Percentiles rank a stretch among this genome's conserved stretches.
Evolutionary conservation across 2,888 invertebrate genomes (phyloP).

Genomic region (Agrochola litura): DNA sequence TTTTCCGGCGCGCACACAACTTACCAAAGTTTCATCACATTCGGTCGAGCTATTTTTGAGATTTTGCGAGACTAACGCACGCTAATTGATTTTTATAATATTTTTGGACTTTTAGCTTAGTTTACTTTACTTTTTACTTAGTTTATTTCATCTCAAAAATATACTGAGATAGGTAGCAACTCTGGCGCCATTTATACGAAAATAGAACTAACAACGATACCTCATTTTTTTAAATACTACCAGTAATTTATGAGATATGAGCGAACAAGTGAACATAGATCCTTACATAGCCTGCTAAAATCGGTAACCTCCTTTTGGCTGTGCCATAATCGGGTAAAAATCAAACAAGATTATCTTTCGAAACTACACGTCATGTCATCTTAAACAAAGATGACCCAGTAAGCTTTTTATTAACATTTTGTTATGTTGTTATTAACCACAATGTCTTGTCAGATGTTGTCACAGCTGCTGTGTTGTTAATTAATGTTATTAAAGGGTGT

Average conservation of each 20-base stretch:
- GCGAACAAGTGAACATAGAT: neutral
- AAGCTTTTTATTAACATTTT: neutral
- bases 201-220: neutral
- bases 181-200: neutral
- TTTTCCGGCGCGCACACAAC: no score
- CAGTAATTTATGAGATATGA: neutral
- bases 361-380: neutral
- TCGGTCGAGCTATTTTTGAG: no score
- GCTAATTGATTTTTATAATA: no score
- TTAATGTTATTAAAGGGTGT: constrained; percentile 14
- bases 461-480: constrained; percentile 26
- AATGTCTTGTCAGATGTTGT: constrained; percentile 14
- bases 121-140: no score
- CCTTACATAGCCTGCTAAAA: neutral
- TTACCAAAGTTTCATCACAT: no score
- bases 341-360: neutral
- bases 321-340: neutral
- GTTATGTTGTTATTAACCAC: constrained; percentile 15
- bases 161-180: neutral
- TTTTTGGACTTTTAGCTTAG: no score
- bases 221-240: no score
- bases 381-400: constrained; percentile 14
- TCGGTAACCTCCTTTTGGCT: no score
- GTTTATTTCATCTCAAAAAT: neutral
- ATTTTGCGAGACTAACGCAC: no score